Evolutionary conservation across 1,140 invertebrate species (phyloP).

Genomic region (Apis florea): DNA sequence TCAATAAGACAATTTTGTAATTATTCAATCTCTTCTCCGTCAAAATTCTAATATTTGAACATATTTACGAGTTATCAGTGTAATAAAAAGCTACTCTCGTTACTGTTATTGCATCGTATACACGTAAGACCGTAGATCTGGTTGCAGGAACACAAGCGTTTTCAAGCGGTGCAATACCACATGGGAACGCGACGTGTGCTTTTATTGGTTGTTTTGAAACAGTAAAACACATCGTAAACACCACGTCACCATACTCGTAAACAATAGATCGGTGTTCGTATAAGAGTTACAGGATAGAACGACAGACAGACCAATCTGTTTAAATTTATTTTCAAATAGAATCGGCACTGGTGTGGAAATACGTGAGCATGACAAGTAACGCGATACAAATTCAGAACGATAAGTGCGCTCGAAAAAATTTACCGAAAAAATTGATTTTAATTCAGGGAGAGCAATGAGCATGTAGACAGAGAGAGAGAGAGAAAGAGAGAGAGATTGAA

Average conservation of each 20-base stretch:
- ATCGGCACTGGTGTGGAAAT: background rate
- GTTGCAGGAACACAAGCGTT: constrained; percentile 42
- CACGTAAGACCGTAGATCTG: constrained; percentile 26
- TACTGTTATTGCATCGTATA: background rate
- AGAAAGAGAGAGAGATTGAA: no score
- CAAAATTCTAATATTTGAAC: background rate
- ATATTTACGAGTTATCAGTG: background rate
- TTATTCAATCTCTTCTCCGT: background rate
- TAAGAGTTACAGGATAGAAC: constrained; percentile 52
- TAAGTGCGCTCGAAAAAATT: constrained; percentile 6
- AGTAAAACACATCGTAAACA: constrained; percentile 58
- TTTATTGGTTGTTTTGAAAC: constrained; percentile 67
- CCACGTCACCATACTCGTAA: constrained; percentile 49
- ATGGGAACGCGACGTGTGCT: constrained; percentile 24
- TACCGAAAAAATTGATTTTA: background rate
- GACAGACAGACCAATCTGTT: constrained; percentile 30
- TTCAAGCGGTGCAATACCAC: background rate
- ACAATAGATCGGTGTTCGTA: constrained; percentile 46
- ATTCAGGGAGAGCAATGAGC: background rate
- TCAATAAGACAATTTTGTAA: no score
- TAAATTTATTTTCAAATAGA: constrained; percentile 43
- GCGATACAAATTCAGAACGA: background rate
- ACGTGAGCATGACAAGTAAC: background rate
- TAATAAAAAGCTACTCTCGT: background rate
- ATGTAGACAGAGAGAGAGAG: background rate